Conservation (phyloP, 2,113 vertebrate genomes). For the Morphnarchus princeps region DNA sequence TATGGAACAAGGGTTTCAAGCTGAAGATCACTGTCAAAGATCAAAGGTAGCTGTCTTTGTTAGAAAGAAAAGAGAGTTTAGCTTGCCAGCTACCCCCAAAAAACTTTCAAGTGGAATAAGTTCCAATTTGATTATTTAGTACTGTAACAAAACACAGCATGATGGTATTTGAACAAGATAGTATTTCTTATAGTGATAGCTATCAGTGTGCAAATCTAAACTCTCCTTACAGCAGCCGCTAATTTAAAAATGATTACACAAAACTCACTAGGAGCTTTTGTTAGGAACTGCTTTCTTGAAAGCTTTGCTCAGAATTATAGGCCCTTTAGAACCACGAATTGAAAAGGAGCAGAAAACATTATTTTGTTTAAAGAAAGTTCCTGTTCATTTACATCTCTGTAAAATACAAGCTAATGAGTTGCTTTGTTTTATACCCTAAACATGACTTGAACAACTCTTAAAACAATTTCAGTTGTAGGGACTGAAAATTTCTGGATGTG, state of each 20-base stretch:
- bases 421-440: neutral
- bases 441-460: neutral
- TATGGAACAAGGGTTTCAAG: neutral
- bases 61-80: neutral
- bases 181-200: neutral
- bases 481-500: neutral
- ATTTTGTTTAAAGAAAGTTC: neutral
- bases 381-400: neutral
- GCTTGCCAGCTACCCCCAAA: neutral
- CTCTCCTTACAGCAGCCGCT: neutral
- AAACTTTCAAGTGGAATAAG: neutral
- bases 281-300: neutral
- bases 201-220: neutral
- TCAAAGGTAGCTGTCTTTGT: neutral
- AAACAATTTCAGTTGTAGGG: neutral
- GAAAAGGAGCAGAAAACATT: neutral
- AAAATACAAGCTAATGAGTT: neutral
- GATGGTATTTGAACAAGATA: neutral
- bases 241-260: constrained; percentile 7
- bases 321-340: neutral
- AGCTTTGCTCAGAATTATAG: neutral
- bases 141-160: neutral
- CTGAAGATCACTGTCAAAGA: neutral
- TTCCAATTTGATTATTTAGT: neutral
- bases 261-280: neutral